A percentile compares a stretch with the other conserved stretches of the same genome.
Conservation (phyloP, 2,113 vertebrate genomes). For the Limanda limanda region DNA sequence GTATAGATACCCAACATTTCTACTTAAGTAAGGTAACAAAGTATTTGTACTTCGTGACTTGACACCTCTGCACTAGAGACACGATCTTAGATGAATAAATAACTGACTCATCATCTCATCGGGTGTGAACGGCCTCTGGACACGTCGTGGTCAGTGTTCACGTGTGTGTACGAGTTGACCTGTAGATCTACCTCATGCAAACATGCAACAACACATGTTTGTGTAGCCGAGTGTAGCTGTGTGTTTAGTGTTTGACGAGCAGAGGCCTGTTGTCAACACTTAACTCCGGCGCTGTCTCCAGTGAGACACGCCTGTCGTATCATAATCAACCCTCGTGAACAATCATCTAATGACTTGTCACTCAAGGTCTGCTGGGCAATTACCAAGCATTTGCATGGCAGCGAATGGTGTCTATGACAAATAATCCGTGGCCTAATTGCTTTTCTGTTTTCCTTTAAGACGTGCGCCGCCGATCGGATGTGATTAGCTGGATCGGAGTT, state of each 20-base stretch:
- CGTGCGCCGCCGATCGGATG: conserved; percentile 65
- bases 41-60: too few species aligned
- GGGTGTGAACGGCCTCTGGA: too few species aligned
- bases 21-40: too few species aligned
- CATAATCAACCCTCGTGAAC: conserved; percentile 83
- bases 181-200: too few species aligned
- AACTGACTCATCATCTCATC: too few species aligned
- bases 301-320: conserved; percentile 78
- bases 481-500: conserved; percentile 75
- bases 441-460: conserved; percentile 81
- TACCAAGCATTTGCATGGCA: conserved; percentile 84
- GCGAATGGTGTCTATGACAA: conserved; percentile 83
- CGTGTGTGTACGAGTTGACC: too few species aligned
- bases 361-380: conserved; percentile 85
- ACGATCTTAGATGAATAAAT: too few species aligned
- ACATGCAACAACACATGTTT: too few species aligned
- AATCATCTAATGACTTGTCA: conserved; percentile 87
- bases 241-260: conserved; percentile 37
- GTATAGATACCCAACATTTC: too few species aligned
- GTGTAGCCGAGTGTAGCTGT: conserved; percentile 1
- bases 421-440: conserved; percentile 84
- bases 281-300: conserved; percentile 73
- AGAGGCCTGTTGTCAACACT: conserved; percentile 67
- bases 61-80: too few species aligned
- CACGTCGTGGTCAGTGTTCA: too few species aligned